Percentiles rank a stretch among this genome's conserved stretches.
phyloP scores from a whole-genome alignment of 2,888 invertebrate genomes.

The Metallyticus violacea region DNA sequence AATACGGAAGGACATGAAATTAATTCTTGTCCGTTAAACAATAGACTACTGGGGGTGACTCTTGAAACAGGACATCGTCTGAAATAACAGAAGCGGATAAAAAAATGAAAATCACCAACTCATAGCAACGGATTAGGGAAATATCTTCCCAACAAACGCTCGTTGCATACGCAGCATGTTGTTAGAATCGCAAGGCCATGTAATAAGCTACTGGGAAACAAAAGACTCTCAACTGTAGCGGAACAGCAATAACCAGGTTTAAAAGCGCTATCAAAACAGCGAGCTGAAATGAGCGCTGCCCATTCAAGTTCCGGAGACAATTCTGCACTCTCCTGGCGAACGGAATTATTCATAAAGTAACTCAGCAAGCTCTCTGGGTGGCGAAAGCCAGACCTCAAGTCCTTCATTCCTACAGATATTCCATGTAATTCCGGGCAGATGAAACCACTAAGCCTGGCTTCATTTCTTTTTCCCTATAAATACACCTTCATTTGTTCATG shows the following conservation, averaged over 20 bases:
- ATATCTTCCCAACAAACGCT: too few relatives aligned
- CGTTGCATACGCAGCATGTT: background rate
- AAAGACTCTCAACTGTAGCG: background rate
- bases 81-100: background rate
- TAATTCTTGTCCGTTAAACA: background rate
- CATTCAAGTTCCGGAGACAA: too few relatives aligned
- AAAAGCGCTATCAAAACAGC: background rate
- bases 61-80: background rate
- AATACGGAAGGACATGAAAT: background rate
- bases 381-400: background rate
- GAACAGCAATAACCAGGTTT: background rate
- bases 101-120: background rate
- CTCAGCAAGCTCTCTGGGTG: background rate
- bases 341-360: background rate
- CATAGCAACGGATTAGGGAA: background rate
- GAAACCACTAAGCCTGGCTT: too few relatives aligned
- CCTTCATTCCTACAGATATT: too few relatives aligned
- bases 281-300: background rate
- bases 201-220: background rate
- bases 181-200: too few relatives aligned
- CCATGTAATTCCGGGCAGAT: too few relatives aligned
- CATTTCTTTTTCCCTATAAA: too few relatives aligned
- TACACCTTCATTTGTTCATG: too few relatives aligned
- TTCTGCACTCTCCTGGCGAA: background rate
- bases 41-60: background rate